Evolutionary conservation across 2,888 invertebrate genomes (phyloP).

Genomic region (Actias luna): DNA sequence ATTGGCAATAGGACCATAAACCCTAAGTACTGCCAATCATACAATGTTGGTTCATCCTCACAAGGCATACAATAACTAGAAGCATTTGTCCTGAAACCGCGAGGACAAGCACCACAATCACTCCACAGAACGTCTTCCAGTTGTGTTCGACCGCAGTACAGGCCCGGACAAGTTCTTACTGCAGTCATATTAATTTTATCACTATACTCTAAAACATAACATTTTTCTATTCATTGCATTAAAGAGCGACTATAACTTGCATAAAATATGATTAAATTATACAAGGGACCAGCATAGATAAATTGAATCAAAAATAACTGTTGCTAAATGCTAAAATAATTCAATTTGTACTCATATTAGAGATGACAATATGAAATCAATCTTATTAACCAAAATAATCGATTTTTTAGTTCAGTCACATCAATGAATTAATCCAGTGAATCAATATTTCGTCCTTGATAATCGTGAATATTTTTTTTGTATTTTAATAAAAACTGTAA

Average conservation of each 20-base stretch:
- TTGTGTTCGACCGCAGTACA: slow-evolving; percentile 90
- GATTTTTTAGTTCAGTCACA: too few species aligned
- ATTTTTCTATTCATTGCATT: background rate
- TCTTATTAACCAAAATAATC: too few species aligned
- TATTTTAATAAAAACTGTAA: too few species aligned
- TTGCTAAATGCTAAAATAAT: too few species aligned
- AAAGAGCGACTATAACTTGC: background rate
- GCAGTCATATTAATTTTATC: slow-evolving; percentile 46
- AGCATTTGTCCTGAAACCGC: slow-evolving; percentile 89
- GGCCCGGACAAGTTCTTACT: slow-evolving; percentile 87
- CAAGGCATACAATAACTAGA: slow-evolving; percentile 90
- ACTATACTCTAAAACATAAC: background rate
- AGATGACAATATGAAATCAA: too few species aligned
- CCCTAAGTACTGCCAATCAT: slow-evolving; percentile 96
- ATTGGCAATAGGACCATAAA: slow-evolving; percentile 96
- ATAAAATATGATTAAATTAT: background rate
- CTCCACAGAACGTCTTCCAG: slow-evolving; percentile 85
- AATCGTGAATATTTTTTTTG: too few species aligned
- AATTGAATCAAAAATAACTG: background rate
- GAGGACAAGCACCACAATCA: slow-evolving; percentile 92
- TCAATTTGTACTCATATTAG: too few species aligned
- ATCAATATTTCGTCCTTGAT: too few species aligned
- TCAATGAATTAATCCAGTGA: too few species aligned
- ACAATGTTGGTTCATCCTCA: slow-evolving; percentile 87
- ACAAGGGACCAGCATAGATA: background rate